Evolutionary conservation across 2,797 vertebrate genomes (phyloP).

Genomic region (Euphonia xanthogaster): DNA sequence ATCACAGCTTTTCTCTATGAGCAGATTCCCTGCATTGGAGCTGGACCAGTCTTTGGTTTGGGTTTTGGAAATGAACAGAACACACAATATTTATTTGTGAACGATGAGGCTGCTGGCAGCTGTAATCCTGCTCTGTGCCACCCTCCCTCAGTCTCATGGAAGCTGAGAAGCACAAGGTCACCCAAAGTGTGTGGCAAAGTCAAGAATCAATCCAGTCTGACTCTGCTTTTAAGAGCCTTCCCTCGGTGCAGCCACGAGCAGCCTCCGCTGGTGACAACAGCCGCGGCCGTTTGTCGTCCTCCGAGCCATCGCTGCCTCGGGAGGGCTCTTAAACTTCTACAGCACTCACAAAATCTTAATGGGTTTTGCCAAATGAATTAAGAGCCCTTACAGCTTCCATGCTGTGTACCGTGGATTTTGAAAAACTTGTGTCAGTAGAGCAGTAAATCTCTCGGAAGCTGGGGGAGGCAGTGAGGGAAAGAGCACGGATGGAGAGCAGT

Average conservation of each 20-base stretch:
- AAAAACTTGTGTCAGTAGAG: neutral
- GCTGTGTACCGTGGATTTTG: neutral
- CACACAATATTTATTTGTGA: neutral
- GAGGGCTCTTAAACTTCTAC: slow-evolving; percentile 13
- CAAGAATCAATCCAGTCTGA: neutral
- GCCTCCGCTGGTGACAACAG: neutral
- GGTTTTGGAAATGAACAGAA: neutral
- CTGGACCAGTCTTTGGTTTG: neutral
- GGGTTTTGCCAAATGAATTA: slow-evolving; percentile 39
- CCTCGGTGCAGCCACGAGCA: neutral
- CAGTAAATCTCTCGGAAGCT: neutral
- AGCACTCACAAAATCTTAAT: neutral
- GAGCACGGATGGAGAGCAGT: neutral
- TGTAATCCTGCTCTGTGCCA: neutral
- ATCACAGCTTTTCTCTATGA: neutral
- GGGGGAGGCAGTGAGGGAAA: neutral
- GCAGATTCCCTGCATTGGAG: neutral
- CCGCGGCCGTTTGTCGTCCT: neutral
- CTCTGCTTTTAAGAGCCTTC: neutral
- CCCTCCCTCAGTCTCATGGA: neutral
- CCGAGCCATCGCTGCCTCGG: neutral
- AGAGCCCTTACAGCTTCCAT: neutral
- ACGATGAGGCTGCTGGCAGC: neutral
- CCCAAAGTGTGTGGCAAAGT: neutral
- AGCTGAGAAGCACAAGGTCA: neutral